phyloP scores from a whole-genome alignment of 2,888 invertebrate species.

The Lycia hirtaria region DNA sequence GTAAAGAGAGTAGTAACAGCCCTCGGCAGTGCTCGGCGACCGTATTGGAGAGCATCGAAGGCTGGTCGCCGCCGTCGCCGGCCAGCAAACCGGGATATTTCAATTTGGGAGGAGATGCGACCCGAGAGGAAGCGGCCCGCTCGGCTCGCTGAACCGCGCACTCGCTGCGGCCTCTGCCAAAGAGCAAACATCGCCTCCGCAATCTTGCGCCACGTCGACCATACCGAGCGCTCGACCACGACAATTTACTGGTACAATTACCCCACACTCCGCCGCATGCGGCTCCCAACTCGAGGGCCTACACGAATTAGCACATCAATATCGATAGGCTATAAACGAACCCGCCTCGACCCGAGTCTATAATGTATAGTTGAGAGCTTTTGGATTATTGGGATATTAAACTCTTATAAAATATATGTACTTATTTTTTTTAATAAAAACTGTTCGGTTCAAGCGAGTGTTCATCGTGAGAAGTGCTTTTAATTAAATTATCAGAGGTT shows the following conservation, averaged over 20 bases:
- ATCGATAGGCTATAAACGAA: slow-evolving; percentile 9
- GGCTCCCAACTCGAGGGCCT: slow-evolving; percentile 22
- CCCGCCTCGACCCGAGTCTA: slow-evolving; percentile 6
- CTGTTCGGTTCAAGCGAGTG: slow-evolving; percentile 11
- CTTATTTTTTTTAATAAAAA: slow-evolving; percentile 16
- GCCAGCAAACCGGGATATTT: slow-evolving; percentile 68
- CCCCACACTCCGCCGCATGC: slow-evolving; percentile 57
- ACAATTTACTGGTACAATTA: slow-evolving; percentile 78
- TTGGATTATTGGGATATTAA: neutral
- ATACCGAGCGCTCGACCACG: slow-evolving; percentile 77
- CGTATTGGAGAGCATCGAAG: slow-evolving; percentile 33
- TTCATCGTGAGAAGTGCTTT: slow-evolving; percentile 42
- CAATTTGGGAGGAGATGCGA: slow-evolving; percentile 83
- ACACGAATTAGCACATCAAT: slow-evolving; percentile 37
- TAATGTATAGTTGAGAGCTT: slow-evolving; percentile 3
- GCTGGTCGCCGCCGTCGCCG: slow-evolving; percentile 47
- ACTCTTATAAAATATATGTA: neutral
- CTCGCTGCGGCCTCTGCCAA: slow-evolving; percentile 80
- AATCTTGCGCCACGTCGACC: slow-evolving; percentile 84
- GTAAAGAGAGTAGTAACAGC: slow-evolving; percentile 45
- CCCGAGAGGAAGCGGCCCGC: slow-evolving; percentile 78
- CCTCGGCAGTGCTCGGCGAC: slow-evolving; percentile 27
- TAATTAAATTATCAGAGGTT: slow-evolving; percentile 51
- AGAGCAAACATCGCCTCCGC: slow-evolving; percentile 84
- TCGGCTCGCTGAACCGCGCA: slow-evolving; percentile 83